A percentile compares a stretch with the other conserved stretches of the same genome.
These are phyloP conservation scores for Lasiommata megera DNA, from an alignment of 2,888 invertebrate species.

Conservation along the genomic window DNA sequence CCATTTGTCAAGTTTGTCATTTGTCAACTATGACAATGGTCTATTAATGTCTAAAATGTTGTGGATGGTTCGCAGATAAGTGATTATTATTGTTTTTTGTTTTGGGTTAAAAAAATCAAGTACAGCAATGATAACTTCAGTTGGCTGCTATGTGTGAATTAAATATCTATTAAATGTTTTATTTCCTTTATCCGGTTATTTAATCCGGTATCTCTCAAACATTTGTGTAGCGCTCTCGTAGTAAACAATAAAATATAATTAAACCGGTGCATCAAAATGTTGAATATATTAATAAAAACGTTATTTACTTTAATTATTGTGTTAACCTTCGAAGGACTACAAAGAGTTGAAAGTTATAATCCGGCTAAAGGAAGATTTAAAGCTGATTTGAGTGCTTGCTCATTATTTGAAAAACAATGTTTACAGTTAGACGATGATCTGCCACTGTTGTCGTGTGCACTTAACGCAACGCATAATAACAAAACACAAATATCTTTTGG, in stretches of 20 bases:
- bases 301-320: conserved; percentile 26
- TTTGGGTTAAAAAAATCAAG: background rate
- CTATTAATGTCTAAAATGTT: background rate
- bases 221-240: background rate
- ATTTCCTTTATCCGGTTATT: background rate
- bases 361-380: conserved; percentile 51
- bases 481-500: conserved; percentile 58
- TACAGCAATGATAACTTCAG: background rate
- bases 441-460: conserved; percentile 60
- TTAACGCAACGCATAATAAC: conserved; percentile 59
- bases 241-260: conserved; percentile 15
- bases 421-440: conserved; percentile 66
- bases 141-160: background rate
- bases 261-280: conserved; percentile 52
- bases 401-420: conserved; percentile 65
- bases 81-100: background rate
- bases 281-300: conserved; percentile 35
- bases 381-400: conserved; percentile 61
- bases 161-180: conserved; percentile 5
- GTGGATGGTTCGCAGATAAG: background rate
- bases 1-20: too few relatives aligned
- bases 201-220: background rate
- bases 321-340: conserved; percentile 44
- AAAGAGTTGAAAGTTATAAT: conserved; percentile 48
- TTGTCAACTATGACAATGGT: too few relatives aligned